Evolutionary conservation across 2,113 vertebrate genomes (phyloP).

Genomic region (Seriola quinqueradiata): DNA sequence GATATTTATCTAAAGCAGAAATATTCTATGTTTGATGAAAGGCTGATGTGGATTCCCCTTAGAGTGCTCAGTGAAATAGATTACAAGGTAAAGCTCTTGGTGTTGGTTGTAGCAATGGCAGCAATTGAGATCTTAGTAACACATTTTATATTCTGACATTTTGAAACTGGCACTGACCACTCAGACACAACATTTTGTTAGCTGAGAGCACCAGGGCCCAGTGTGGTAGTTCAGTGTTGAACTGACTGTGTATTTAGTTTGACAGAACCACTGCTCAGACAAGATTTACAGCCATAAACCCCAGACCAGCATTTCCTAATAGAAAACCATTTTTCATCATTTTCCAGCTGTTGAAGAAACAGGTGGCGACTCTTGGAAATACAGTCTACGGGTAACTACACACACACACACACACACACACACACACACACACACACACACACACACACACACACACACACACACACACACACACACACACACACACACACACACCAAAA

Average conservation of each 20-base stretch:
- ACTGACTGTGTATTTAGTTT: not conserved
- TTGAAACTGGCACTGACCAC: not conserved
- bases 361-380: conserved; percentile 99
- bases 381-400: conserved; percentile 93
- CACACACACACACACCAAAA: no score
- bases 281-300: not conserved
- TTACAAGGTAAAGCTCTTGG: not conserved
- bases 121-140: not conserved
- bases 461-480: not conserved
- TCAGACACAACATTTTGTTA: conserved; percentile 24
- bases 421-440: not conserved
- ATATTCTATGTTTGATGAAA: not conserved
- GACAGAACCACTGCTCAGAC: not conserved
- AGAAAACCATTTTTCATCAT: conserved; percentile 20
- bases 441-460: not conserved
- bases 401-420: not conserved
- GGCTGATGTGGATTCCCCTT: not conserved
- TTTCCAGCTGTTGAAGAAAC: conserved; percentile 92
- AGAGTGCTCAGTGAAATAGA: not conserved
- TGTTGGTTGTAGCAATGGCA: not conserved
- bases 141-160: not conserved
- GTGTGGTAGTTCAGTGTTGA: conserved; percentile 3
- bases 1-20: not conserved
- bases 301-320: not conserved
- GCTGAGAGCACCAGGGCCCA: not conserved